Evolutionary conservation across 2,113 vertebrate genomes (phyloP).

Genomic region (Peromyscus leucopus): DNA sequence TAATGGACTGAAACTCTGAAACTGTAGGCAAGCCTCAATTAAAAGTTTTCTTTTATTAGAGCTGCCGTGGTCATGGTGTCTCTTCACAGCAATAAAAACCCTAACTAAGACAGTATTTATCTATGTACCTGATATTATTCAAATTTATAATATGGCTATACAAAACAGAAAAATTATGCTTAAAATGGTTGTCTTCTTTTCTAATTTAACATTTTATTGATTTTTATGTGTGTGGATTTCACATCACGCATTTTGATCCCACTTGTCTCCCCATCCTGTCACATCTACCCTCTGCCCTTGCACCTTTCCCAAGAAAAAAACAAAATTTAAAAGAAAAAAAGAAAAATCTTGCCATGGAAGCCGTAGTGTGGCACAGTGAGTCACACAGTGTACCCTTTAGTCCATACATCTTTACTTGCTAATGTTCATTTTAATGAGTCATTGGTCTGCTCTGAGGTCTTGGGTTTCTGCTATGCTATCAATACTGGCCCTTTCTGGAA

Average conservation of each 20-base stretch:
- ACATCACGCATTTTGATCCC: background rate
- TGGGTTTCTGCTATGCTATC: background rate
- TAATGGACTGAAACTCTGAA: background rate
- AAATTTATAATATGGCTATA: conserved; percentile 11
- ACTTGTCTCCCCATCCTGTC: background rate
- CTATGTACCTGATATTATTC: conserved; percentile 25
- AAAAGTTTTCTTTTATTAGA: background rate
- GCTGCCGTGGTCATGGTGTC: background rate
- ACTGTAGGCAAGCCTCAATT: background rate
- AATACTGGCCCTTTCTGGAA: background rate
- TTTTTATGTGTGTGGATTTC: background rate
- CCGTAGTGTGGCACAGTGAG: background rate
- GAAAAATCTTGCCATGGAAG: background rate
- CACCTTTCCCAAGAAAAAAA: background rate
- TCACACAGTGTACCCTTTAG: background rate
- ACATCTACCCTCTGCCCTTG: background rate
- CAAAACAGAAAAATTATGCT: conserved; percentile 21
- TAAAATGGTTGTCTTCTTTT: conserved; percentile 10
- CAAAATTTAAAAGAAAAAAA: background rate
- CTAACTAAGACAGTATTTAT: background rate
- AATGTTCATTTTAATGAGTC: background rate
- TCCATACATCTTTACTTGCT: background rate
- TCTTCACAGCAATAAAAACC: background rate
- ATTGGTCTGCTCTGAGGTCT: background rate
- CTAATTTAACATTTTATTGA: background rate